Percentiles rank a stretch among this genome's conserved stretches.
Conservation (phyloP, 2,888 invertebrate genomes). For the Caenorhabditis sp. region DNA sequence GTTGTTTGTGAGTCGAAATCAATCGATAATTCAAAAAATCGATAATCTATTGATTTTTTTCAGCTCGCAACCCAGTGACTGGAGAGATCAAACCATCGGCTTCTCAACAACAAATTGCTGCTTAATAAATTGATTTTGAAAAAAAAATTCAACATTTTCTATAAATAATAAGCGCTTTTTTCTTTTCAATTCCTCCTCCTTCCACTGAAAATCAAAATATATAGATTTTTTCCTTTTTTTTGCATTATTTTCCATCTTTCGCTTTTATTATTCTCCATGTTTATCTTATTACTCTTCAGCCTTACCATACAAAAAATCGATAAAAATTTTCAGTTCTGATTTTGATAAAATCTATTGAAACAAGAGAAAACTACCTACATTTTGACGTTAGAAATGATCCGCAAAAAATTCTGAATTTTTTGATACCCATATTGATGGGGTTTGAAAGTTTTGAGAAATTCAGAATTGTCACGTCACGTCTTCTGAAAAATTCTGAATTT, state of each 20-base stretch:
- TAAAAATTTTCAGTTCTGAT: not conserved
- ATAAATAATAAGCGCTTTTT: conserved; percentile 11
- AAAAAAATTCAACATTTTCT: not conserved
- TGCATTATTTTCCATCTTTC: conserved; percentile 2
- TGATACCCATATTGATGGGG: too few species aligned
- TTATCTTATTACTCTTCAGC: not conserved
- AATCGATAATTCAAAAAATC: not conserved
- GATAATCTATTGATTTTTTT: conserved; percentile 48
- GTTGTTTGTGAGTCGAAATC: conserved; percentile 72
- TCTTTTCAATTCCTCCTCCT: conserved; percentile 4
- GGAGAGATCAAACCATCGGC: conserved; percentile 80
- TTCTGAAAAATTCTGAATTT: too few species aligned
- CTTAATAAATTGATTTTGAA: conserved; percentile 59
- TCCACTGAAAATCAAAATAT: too few species aligned
- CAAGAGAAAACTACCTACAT: too few species aligned
- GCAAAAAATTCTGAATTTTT: too few species aligned
- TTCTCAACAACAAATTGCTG: conserved; percentile 73
- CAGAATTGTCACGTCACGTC: too few species aligned
- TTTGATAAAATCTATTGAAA: too few species aligned
- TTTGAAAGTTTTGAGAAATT: too few species aligned
- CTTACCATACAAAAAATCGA: not conserved
- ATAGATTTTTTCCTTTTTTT: not conserved
- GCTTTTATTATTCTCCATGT: not conserved
- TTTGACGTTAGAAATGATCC: too few species aligned
- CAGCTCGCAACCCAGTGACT: conserved; percentile 82